A percentile compares a stretch with the other conserved stretches of the same genome.
Conservation (phyloP, 2,113 vertebrate species). For the Perognathus longimembris region DNA sequence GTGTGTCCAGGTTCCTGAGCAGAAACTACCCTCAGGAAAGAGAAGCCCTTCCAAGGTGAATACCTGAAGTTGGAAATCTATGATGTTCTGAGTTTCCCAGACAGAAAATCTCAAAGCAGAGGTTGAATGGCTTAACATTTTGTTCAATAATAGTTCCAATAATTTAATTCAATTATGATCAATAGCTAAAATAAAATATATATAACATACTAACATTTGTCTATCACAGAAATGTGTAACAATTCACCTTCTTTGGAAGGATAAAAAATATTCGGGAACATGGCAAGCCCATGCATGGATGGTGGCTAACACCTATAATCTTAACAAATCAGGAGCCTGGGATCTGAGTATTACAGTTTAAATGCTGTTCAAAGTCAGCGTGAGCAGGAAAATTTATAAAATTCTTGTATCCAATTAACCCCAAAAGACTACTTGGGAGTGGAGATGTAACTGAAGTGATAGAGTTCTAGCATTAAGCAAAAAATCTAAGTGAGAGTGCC, state of each 20-base stretch:
- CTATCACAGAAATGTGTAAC: background rate
- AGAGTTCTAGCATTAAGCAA: too few species aligned
- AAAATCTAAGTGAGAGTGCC: too few species aligned
- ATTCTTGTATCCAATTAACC: too few species aligned
- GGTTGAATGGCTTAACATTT: background rate
- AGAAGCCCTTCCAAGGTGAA: accelerated
- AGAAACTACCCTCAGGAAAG: background rate
- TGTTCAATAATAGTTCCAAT: background rate
- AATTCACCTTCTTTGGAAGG: background rate
- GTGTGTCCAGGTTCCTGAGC: background rate
- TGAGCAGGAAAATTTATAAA: too few species aligned
- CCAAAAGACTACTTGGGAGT: too few species aligned
- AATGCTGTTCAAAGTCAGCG: too few species aligned
- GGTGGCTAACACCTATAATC: too few species aligned
- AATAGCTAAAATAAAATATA: background rate
- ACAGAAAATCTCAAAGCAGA: background rate
- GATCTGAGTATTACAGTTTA: too few species aligned
- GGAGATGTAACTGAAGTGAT: too few species aligned
- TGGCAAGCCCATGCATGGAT: too few species aligned
- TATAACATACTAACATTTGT: background rate
- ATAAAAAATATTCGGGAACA: background rate
- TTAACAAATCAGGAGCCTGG: too few species aligned
- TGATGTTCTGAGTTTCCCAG: background rate
- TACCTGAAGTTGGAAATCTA: background rate
- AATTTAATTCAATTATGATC: background rate